phyloP scores from a whole-genome alignment of 2,888 invertebrate species.

The Microplitis manilae region DNA sequence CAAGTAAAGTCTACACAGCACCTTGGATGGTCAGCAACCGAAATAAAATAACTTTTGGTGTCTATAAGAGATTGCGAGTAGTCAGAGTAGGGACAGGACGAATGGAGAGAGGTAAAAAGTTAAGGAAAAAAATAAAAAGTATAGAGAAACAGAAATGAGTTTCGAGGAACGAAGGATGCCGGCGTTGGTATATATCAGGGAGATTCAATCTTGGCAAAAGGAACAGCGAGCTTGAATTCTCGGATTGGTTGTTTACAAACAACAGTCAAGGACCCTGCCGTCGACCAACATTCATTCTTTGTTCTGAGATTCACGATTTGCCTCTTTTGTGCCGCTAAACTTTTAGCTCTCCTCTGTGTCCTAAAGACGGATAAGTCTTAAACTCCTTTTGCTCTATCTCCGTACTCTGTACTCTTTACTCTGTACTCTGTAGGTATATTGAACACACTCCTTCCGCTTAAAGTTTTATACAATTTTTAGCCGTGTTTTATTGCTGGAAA shows the following conservation, averaged over 20 bases:
- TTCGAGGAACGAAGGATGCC: slow-evolving; percentile 1
- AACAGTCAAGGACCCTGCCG: slow-evolving; percentile 47
- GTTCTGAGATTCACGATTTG: slow-evolving; percentile 13
- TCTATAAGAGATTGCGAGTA: neutral
- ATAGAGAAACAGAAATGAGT: neutral
- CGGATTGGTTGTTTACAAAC: slow-evolving; percentile 48
- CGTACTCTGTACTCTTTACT: neutral
- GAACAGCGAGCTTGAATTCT: slow-evolving; percentile 35
- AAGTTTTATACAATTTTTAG: neutral
- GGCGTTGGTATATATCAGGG: neutral
- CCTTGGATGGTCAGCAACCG: slow-evolving; percentile 18
- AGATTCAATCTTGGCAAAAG: slow-evolving; percentile 14
- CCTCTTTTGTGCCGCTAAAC: neutral
- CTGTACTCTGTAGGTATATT: neutral
- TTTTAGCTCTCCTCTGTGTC: neutral
- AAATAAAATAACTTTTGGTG: slow-evolving; percentile 24
- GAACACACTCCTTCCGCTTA: neutral
- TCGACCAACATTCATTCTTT: slow-evolving; percentile 13
- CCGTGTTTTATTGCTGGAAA: neutral
- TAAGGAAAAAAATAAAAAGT: neutral
- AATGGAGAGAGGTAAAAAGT: slow-evolving; percentile 21
- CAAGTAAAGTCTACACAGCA: neutral
- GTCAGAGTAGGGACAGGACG: neutral
- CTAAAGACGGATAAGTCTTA: neutral
- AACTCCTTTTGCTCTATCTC: neutral